Percentiles rank a stretch among this genome's conserved stretches.
Evolutionary conservation across 2,888 invertebrate genomes (phyloP).

Genomic region (Tenthredo distinguenda): DNA sequence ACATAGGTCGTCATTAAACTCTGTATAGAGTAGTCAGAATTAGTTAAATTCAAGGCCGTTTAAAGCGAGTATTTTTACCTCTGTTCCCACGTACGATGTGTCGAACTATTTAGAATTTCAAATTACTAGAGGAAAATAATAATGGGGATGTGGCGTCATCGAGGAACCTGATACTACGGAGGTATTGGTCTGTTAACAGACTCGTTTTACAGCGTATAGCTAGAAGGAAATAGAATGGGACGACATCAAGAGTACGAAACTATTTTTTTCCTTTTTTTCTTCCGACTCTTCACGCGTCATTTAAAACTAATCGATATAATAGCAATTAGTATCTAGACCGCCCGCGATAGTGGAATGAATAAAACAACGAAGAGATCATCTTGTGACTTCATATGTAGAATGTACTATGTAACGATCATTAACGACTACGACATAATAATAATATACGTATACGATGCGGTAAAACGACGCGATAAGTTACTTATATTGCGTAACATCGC

Average conservation of each 20-base stretch:
- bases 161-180: not conserved
- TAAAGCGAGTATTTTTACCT: not conserved
- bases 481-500: not conserved
- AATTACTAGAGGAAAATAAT: not conserved
- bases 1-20: not conserved
- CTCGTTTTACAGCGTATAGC: too few species aligned
- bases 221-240: not conserved
- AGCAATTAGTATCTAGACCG: not conserved
- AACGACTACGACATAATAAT: not conserved
- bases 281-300: not conserved
- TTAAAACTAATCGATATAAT: constrained; percentile 9
- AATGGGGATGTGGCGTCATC: not conserved
- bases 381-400: not conserved
- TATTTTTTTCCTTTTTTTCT: not conserved
- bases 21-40: not conserved
- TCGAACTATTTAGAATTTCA: not conserved
- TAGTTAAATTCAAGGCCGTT: not conserved
- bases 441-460: not conserved
- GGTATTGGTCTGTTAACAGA: too few species aligned
- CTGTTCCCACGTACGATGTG: not conserved
- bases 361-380: not conserved
- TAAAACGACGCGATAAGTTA: not conserved
- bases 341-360: not conserved
- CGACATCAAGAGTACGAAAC: not conserved
- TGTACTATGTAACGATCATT: not conserved